A percentile compares a stretch with the other conserved stretches of the same genome.
phyloP scores from a whole-genome alignment of 2,797 vertebrate genomes.

The Glyptemys insculpta region DNA sequence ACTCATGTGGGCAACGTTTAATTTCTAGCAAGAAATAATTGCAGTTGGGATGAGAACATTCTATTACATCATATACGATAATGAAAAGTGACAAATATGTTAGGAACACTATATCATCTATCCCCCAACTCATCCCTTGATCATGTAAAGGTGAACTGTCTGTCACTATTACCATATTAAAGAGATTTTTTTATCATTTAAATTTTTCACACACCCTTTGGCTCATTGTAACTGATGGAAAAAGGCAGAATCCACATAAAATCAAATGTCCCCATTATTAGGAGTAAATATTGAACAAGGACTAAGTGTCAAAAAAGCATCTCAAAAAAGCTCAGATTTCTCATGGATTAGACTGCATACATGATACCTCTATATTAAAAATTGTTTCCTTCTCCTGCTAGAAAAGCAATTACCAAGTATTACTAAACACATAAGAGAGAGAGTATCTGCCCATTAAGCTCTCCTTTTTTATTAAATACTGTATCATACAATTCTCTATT shows the following conservation, averaged over 20 bases:
- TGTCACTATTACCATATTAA: neutral
- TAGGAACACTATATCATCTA: neutral
- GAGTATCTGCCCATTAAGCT: neutral
- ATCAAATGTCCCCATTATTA: neutral
- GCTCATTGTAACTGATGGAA: neutral
- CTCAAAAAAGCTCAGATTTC: neutral
- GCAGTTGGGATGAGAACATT: neutral
- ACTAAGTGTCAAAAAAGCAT: accelerated
- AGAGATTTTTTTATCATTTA: neutral
- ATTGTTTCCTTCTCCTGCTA: neutral
- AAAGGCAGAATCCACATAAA: neutral
- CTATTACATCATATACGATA: neutral
- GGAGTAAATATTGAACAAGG: neutral
- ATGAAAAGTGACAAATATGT: neutral
- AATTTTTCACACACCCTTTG: neutral
- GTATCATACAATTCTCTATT: neutral
- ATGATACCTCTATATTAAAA: neutral
- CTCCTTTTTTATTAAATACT: neutral
- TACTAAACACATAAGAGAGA: neutral
- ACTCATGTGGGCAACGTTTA: neutral
- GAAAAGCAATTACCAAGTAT: neutral
- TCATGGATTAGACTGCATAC: neutral
- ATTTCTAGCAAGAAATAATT: neutral
- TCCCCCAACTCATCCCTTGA: neutral
- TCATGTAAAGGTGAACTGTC: neutral